phyloP scores from a whole-genome alignment of 35 echinoderm and acorn worm genomes.

The Acanthaster planci region DNA sequence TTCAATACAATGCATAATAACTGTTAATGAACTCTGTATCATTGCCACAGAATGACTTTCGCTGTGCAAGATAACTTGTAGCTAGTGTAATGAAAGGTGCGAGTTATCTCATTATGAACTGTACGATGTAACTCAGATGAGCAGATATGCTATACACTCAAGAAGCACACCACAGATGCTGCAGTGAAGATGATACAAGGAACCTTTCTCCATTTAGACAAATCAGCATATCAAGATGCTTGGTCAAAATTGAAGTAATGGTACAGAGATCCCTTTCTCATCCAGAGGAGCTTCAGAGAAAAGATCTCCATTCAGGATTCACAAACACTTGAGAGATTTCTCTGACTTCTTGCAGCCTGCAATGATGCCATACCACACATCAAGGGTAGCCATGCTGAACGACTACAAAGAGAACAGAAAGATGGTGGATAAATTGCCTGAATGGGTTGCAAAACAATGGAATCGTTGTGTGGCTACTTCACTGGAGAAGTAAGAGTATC shows the following conservation, averaged over 20 bases:
- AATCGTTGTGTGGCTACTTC: conserved; percentile 10
- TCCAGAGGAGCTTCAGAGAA: conserved; percentile 26
- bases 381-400: conserved; percentile 21
- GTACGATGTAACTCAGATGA: too few species aligned
- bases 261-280: not conserved
- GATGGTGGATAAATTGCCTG: conserved; percentile 50
- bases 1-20: too few species aligned
- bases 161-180: conserved; percentile 11
- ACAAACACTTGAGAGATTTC: conserved; percentile 32
- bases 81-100: too few species aligned
- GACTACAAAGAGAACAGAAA: conserved; percentile 21
- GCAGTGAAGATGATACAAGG: conserved; percentile 22
- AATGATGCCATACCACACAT: conserved; percentile 40
- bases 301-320: conserved; percentile 31
- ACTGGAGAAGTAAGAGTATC: conserved; percentile 36
- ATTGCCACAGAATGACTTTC: too few species aligned
- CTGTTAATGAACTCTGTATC: too few species aligned
- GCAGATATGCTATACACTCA: too few species aligned
- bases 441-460: conserved; percentile 49
- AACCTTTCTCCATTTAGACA: conserved; percentile 5
- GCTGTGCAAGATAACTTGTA: too few species aligned
- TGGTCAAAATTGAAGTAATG: not conserved
- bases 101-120: too few species aligned
- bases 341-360: conserved; percentile 53
- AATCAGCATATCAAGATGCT: conserved; percentile 42